phyloP scores from a whole-genome alignment of 2,888 invertebrate genomes.

The Melangyna quadrimaculata region DNA sequence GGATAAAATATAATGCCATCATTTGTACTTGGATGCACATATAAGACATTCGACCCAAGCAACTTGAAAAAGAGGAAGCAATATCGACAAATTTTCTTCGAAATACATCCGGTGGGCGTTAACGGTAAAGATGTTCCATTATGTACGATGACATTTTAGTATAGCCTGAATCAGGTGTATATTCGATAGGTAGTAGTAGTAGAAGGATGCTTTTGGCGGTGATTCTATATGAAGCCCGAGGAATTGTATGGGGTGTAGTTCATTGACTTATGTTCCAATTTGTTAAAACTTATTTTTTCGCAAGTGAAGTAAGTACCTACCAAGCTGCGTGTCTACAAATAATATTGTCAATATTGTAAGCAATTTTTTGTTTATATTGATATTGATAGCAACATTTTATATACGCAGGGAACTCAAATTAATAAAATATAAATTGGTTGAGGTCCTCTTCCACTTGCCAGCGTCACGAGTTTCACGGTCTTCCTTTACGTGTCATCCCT shows the following conservation, averaged over 20 bases:
- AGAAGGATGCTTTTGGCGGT: constrained; percentile 2
- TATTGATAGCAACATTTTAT: not conserved
- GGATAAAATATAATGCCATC: constrained; percentile 68
- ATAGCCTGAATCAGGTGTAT: constrained; percentile 50
- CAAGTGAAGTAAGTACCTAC: not conserved
- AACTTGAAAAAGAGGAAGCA: constrained; percentile 59
- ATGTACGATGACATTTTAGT: constrained; percentile 43
- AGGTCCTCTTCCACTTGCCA: too few species aligned
- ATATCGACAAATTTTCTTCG: constrained; percentile 70
- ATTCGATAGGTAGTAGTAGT: not conserved
- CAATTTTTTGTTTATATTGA: not conserved
- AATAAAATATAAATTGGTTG: too few species aligned
- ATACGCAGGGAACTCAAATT: too few species aligned
- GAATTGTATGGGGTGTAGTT: not conserved
- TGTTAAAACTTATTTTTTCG: not conserved
- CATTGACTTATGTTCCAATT: constrained; percentile 33
- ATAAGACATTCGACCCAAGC: constrained; percentile 47
- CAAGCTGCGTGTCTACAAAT: not conserved
- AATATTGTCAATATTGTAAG: not conserved
- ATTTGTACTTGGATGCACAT: constrained; percentile 64
- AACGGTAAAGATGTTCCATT: constrained; percentile 56
- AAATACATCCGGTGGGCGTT: constrained; percentile 67
- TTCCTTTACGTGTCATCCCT: too few species aligned
- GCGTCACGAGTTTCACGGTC: too few species aligned
- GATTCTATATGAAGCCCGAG: not conserved